A percentile compares a stretch with the other conserved stretches of the same genome.
Evolutionary conservation across 2,113 vertebrate genomes (phyloP).

Genomic region (Sula dactylatra): DNA sequence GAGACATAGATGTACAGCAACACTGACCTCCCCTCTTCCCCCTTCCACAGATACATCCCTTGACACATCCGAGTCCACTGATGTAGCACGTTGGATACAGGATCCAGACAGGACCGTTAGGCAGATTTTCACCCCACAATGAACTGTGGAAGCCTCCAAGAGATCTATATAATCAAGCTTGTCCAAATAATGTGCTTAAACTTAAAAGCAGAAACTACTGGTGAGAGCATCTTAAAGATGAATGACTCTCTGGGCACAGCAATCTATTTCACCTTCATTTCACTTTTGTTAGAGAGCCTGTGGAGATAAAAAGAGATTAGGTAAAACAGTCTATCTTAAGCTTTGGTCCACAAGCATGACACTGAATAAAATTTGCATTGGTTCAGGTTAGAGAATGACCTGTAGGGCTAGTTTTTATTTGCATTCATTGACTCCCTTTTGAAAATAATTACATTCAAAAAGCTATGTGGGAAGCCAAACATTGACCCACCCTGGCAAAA

Average conservation of each 20-base stretch:
- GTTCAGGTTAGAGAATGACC: not conserved
- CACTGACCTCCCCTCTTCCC: not conserved
- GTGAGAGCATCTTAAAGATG: not conserved
- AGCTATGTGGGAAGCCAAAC: not conserved
- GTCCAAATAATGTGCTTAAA: not conserved
- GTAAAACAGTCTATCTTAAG: not conserved
- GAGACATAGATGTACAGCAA: not conserved
- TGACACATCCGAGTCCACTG: not conserved
- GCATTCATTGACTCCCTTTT: not conserved
- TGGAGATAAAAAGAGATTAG: not conserved
- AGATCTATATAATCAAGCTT: not conserved
- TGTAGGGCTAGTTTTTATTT: not conserved
- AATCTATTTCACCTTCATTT: not conserved
- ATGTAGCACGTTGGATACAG: fast-evolving
- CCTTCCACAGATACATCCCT: fast-evolving
- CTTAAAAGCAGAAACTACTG: not conserved
- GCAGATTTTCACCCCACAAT: not conserved
- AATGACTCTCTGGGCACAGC: not conserved
- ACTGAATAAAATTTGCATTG: not conserved
- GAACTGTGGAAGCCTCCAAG: not conserved
- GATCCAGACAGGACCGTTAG: not conserved
- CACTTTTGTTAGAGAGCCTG: not conserved
- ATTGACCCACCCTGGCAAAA: not conserved
- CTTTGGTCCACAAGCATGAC: not conserved
- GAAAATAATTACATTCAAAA: not conserved